Evolutionary conservation across 2,797 vertebrate species (phyloP).

Genomic region (Gallirallus australis): DNA sequence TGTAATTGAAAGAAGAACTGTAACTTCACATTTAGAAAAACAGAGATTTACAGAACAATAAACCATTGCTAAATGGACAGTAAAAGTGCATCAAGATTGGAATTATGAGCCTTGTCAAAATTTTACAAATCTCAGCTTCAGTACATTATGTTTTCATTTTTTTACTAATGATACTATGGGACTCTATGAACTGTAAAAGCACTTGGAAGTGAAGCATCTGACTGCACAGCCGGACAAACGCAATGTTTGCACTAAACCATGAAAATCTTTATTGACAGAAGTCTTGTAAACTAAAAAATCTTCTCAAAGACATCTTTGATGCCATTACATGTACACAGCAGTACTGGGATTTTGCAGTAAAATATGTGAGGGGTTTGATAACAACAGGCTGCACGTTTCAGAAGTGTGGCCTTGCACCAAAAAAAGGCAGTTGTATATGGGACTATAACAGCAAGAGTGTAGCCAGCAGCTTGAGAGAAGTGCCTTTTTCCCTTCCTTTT

Average conservation of each 20-base stretch:
- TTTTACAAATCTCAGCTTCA: not conserved
- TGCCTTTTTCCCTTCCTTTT: not conserved
- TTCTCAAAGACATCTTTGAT: not conserved
- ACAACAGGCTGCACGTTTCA: not conserved
- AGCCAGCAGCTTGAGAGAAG: not conserved
- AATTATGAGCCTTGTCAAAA: not conserved
- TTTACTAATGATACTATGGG: not conserved
- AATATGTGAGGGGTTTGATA: not conserved
- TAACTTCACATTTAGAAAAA: not conserved
- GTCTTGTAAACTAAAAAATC: not conserved
- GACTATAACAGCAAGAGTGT: not conserved
- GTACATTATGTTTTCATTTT: not conserved
- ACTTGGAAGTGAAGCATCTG: not conserved
- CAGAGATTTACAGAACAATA: not conserved
- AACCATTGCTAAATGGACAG: not conserved
- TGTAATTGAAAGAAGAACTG: not conserved
- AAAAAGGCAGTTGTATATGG: not conserved
- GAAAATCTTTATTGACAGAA: conserved; percentile 20
- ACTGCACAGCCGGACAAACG: not conserved
- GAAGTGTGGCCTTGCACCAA: not conserved
- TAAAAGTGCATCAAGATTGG: not conserved
- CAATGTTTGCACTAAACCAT: not conserved
- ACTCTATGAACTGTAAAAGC: not conserved
- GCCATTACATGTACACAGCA: not conserved
- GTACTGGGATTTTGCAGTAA: not conserved